Percentiles rank a stretch among this genome's conserved stretches.
phyloP scores from a whole-genome alignment of 1,140 invertebrate species.

The Zaprionus vittiger region DNA sequence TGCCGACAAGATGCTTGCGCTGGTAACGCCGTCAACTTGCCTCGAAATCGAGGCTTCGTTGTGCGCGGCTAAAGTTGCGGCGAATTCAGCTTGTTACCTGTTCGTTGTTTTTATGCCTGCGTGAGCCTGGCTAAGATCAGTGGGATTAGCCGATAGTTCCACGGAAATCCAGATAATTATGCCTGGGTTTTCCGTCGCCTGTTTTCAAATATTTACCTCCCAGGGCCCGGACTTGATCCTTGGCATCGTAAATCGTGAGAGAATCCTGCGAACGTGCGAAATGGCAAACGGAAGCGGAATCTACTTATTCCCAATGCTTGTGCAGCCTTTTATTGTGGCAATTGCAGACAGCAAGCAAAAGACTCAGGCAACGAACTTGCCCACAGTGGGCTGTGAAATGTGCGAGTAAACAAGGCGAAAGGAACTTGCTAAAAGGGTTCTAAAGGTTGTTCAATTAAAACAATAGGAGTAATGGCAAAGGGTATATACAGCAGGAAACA shows the following conservation, averaged over 20 bases:
- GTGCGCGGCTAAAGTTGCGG: constrained; percentile 30
- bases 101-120: constrained; percentile 8
- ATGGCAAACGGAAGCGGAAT: constrained; percentile 68
- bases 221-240: constrained; percentile 28
- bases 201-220: constrained; percentile 50
- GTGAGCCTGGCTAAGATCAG: constrained; percentile 34
- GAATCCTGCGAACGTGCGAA: constrained; percentile 57
- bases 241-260: constrained; percentile 25
- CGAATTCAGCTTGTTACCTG: constrained; percentile 51
- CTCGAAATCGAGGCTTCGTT: constrained; percentile 41
- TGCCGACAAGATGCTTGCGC: constrained; percentile 28
- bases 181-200: constrained; percentile 42
- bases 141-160: constrained; percentile 56
- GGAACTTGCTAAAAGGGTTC: not conserved
- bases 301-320: constrained; percentile 19
- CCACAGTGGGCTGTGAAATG: not conserved
- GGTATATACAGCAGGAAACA: not conserved
- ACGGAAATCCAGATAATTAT: constrained; percentile 51
- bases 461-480: not conserved
- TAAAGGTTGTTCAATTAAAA: constrained; percentile 17
- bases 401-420: not conserved
- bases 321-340: constrained; percentile 30
- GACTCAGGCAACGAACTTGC: constrained; percentile 56
- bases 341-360: constrained; percentile 32
- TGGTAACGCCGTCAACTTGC: constrained; percentile 47